Conservation (phyloP, 2,888 invertebrate genomes). For the Oligia latruncula region DNA sequence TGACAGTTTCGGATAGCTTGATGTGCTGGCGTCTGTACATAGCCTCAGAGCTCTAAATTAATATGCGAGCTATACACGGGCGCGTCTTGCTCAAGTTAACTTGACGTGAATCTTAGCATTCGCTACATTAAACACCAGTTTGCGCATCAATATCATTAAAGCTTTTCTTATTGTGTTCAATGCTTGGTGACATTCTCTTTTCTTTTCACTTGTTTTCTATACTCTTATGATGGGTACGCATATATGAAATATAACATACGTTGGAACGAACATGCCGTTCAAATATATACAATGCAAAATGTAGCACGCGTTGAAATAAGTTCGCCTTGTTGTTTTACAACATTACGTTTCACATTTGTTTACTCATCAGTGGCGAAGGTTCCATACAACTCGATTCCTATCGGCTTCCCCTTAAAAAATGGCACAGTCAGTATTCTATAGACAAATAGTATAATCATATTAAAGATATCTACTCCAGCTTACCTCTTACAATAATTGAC, state of each 20-base stretch:
- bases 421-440: too few species aligned
- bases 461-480: too few species aligned
- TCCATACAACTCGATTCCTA: too few species aligned
- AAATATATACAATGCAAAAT: not conserved
- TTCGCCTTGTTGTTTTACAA: not conserved
- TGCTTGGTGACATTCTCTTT: conserved; percentile 72
- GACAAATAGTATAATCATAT: too few species aligned
- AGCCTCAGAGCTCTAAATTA: not conserved
- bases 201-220: not conserved
- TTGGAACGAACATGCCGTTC: not conserved
- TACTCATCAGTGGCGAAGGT: not conserved
- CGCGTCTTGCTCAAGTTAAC: conserved; percentile 61
- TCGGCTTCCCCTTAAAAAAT: too few species aligned
- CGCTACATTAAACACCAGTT: conserved; percentile 78
- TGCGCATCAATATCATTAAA: conserved; percentile 76
- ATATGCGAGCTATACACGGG: conserved; percentile 73
- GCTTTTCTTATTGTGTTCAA: conserved; percentile 77
- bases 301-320: not conserved
- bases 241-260: not conserved
- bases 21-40: too few species aligned
- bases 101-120: conserved; percentile 75
- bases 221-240: not conserved
- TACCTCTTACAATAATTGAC: too few species aligned
- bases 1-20: too few species aligned
- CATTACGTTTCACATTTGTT: not conserved